Evolutionary conservation across 2,888 invertebrate genomes (phyloP).

Genomic region (Lycaena phlaeas): DNA sequence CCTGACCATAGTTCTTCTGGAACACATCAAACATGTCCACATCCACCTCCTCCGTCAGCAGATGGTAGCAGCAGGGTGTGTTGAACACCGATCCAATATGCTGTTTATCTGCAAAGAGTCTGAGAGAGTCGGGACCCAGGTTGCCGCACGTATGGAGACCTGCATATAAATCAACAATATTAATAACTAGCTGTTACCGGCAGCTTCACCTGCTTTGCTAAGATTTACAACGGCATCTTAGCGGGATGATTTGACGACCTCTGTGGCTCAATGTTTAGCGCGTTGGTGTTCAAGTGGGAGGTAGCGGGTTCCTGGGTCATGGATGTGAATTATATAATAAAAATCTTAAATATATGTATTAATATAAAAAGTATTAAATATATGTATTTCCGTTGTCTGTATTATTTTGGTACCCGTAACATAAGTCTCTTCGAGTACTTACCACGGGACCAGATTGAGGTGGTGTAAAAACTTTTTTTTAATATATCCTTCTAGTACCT

Average conservation of each 20-base stretch:
- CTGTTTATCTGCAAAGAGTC: conserved; percentile 74
- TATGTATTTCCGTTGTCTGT: too few relatives aligned
- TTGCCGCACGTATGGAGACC: conserved; percentile 94
- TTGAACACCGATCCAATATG: conserved; percentile 78
- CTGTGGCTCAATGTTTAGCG: neutral
- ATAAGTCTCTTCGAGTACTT: too few relatives aligned
- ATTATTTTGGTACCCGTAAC: too few relatives aligned
- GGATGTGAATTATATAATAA: too few relatives aligned
- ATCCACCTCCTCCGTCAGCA: conserved; percentile 73
- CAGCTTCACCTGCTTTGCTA: neutral
- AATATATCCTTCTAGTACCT: too few relatives aligned
- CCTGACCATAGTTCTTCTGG: conserved; percentile 33
- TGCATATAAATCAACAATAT: conserved; percentile 23
- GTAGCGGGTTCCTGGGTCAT: too few relatives aligned
- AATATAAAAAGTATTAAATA: too few relatives aligned
- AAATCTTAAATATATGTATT: too few relatives aligned
- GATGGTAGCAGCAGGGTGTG: conserved; percentile 93
- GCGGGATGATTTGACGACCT: neutral
- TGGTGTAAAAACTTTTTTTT: too few relatives aligned
- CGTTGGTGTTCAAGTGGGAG: neutral
- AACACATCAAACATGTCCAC: conserved; percentile 48
- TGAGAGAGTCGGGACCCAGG: conserved; percentile 80
- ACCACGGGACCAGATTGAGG: too few relatives aligned
- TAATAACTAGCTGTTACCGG: neutral
- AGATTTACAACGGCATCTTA: neutral